These are phyloP conservation scores for Therioaphis trifolii DNA, from an alignment of 2,888 invertebrate genomes.

Conservation along the genomic window DNA sequence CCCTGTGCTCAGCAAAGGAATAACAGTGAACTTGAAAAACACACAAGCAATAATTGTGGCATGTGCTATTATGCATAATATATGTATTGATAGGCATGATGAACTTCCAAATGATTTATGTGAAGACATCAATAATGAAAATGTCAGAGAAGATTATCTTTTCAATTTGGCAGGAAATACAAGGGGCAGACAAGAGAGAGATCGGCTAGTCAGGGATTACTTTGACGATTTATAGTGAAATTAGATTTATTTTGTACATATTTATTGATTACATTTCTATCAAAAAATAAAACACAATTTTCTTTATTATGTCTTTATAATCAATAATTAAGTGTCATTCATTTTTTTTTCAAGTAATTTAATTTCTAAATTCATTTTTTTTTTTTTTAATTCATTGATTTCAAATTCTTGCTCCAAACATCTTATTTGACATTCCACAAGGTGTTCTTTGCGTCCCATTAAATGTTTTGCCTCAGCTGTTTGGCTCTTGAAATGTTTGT, in stretches of 20 bases:
- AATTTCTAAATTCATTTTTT: neutral
- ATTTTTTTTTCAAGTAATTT: neutral
- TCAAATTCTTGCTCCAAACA: neutral
- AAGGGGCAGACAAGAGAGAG: slow-evolving; percentile 4
- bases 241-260: neutral
- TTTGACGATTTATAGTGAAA: slow-evolving; percentile 22
- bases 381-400: neutral
- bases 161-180: neutral
- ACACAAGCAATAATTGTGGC: neutral
- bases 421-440: neutral
- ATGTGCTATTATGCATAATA: slow-evolving; percentile 2
- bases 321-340: neutral
- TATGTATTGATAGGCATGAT: neutral
- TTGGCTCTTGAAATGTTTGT: neutral
- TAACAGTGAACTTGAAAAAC: slow-evolving; percentile 56
- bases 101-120: neutral
- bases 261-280: neutral
- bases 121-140: neutral
- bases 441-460: neutral
- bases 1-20: slow-evolving; percentile 55
- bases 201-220: neutral
- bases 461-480: neutral
- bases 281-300: neutral
- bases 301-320: neutral
- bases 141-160: neutral